These are phyloP conservation scores for Betta splendens DNA, from an alignment of 2,797 vertebrate species.

Conservation along the genomic window DNA sequence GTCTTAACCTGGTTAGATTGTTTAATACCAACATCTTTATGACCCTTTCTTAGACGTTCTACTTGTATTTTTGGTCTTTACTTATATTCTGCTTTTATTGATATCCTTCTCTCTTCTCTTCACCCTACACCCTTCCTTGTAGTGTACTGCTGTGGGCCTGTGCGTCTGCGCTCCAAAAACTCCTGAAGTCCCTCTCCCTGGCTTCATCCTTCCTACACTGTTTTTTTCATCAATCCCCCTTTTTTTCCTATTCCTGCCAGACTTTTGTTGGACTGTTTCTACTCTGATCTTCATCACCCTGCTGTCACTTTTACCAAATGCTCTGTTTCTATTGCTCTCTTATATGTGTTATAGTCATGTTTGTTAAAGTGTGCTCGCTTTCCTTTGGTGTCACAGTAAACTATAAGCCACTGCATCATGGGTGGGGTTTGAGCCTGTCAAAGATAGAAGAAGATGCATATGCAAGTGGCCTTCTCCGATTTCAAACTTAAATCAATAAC, in stretches of 20 bases:
- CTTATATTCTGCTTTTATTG: slow-evolving; percentile 39
- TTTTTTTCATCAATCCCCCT: slow-evolving; percentile 36
- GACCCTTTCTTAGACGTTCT: background rate
- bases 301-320: slow-evolving; percentile 10
- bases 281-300: slow-evolving; percentile 31
- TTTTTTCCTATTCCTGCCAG: slow-evolving; percentile 36
- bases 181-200: slow-evolving; percentile 84
- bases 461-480: slow-evolving; percentile 17
- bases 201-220: slow-evolving; percentile 68
- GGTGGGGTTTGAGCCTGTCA: background rate
- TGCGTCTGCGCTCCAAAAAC: slow-evolving; percentile 88
- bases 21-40: background rate
- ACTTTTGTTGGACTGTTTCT: too few relatives aligned
- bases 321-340: slow-evolving; percentile 22
- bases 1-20: background rate
- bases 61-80: slow-evolving; percentile 7
- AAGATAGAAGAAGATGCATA: slow-evolving; percentile 16
- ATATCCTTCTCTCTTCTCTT: slow-evolving; percentile 70
- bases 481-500: slow-evolving; percentile 14
- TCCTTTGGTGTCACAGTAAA: slow-evolving; percentile 17
- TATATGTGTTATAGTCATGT: slow-evolving; percentile 11
- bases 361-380: slow-evolving; percentile 32
- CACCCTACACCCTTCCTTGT: slow-evolving; percentile 47
- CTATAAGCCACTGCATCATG: slow-evolving; percentile 1
- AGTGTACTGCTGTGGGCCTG: slow-evolving; percentile 85